A percentile compares a stretch with the other conserved stretches of the same genome.
Conservation (phyloP, 2,113 vertebrate genomes). For the Phaethornis superciliosus region DNA sequence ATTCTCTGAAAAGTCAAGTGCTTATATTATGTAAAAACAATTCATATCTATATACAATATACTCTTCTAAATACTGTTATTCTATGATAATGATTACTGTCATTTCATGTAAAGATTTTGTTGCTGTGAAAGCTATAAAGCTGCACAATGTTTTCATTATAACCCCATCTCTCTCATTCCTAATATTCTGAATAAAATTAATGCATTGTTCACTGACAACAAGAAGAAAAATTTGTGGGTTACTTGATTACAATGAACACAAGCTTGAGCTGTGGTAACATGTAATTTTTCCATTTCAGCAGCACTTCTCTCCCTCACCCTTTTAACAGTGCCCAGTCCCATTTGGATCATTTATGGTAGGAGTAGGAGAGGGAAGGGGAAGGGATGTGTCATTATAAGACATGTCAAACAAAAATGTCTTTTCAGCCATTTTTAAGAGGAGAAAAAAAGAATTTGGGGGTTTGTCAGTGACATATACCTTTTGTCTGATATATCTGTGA, state of each 20-base stretch:
- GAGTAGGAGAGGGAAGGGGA: not conserved
- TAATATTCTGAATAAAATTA: slow-evolving; percentile 56
- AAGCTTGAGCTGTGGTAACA: not conserved
- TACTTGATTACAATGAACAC: not conserved
- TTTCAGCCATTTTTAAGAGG: not conserved
- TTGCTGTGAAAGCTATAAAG: slow-evolving; percentile 29
- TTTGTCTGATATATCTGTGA: not conserved
- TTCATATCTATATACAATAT: slow-evolving; percentile 31
- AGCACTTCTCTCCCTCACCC: not conserved
- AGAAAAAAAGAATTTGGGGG: not conserved
- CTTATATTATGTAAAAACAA: slow-evolving; percentile 13
- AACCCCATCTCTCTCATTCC: not conserved
- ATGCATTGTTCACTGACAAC: not conserved
- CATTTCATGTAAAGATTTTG: slow-evolving; percentile 44
- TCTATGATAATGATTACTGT: slow-evolving; percentile 41
- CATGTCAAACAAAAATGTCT: not conserved
- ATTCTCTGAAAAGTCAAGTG: slow-evolving; percentile 31
- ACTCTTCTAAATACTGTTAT: slow-evolving; percentile 49
- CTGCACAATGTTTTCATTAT: slow-evolving; percentile 38
- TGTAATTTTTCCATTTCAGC: not conserved
- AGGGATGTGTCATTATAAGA: not conserved
- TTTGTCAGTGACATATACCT: not conserved
- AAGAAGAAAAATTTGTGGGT: not conserved
- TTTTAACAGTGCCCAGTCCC: not conserved
- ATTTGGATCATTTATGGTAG: not conserved